phyloP scores from a whole-genome alignment of 2,888 invertebrate species.

The Synanthedon vespiformis region DNA sequence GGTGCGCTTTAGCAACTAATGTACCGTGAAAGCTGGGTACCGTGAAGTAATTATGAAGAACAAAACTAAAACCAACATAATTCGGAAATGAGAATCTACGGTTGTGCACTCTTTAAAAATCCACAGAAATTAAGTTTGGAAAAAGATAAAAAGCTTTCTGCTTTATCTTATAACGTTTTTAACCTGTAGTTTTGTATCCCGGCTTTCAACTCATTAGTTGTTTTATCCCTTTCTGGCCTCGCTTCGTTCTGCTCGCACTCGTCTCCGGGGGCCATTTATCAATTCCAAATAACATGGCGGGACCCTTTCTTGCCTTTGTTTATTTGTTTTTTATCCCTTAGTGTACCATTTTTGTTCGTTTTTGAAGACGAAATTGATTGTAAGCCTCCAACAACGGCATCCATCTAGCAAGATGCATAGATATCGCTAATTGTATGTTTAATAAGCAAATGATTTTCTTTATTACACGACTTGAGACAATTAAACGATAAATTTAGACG shows the following conservation, averaged over 20 bases:
- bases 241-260: slow-evolving; percentile 47
- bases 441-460: slow-evolving; percentile 31
- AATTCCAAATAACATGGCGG: slow-evolving; percentile 69
- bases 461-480: not conserved
- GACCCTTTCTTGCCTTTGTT: slow-evolving; percentile 56
- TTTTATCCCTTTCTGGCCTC: slow-evolving; percentile 41
- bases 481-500: not conserved
- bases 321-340: slow-evolving; percentile 65
- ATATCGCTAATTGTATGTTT: slow-evolving; percentile 52
- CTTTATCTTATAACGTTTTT: slow-evolving; percentile 52
- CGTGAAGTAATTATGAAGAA: not conserved
- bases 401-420: slow-evolving; percentile 48
- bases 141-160: slow-evolving; percentile 55
- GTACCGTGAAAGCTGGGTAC: slow-evolving; percentile 27
- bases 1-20: slow-evolving; percentile 31
- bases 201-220: slow-evolving; percentile 54
- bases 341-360: slow-evolving; percentile 49
- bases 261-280: slow-evolving; percentile 66
- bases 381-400: slow-evolving; percentile 59
- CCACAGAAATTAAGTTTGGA: slow-evolving; percentile 1
- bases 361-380: slow-evolving; percentile 63
- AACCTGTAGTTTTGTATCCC: slow-evolving; percentile 39
- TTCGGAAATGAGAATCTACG: not conserved
- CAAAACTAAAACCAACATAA: not conserved
- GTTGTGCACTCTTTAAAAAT: no score